Evolutionary conservation across 2,888 invertebrate genomes (phyloP), one percentile per base, ranked within the genome.

Genomic region (Chironomus tentans): DNA sequence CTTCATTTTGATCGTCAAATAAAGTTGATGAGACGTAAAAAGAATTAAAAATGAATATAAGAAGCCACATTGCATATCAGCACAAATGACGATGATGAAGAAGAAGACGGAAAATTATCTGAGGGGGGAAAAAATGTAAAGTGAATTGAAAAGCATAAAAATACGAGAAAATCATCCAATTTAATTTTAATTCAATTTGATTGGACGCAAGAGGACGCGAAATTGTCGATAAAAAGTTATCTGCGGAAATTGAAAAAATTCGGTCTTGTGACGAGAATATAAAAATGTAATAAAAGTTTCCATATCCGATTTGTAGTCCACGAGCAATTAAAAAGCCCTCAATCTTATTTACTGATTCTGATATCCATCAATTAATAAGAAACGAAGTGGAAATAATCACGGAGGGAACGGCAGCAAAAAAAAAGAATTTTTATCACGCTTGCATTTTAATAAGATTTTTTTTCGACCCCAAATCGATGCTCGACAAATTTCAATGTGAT

Each of bases 311-410:
- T 15, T 48, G 56, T 50, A 70, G 56, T 70, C 70, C 61, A n/a
- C 38, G 61, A 72, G 61, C 74, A 74, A 74, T 74, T 74, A 74
- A 74, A 74, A 74, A 68, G 24, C 74, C 65, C 74, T 74, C 74
- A 74, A 68, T 68, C 74, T 74, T 48, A 65, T 74, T 74, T n/a
- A 46, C 68, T 48, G 47, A 21, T 74, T 68, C 69, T 74, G 74
- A 74, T 74, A 74, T 74, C 74, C 74, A 74, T 74, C 74, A 74
- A 74, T 74, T 74, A 74, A 74, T 74, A 72, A 61, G 72, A 72
- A 72, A 21, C 62, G 46, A 72, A 62, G 56, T 62, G 72, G 72
- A 72, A 72, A 28, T 72, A 72, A 72, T 72, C 28, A 13, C 65
- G 18, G 56, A 56, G 18, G 18, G n/a, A 1, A 18, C 15, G 50